Conservation (phyloP, 1,140 invertebrate species). For the Drosophila sechellia region DNA sequence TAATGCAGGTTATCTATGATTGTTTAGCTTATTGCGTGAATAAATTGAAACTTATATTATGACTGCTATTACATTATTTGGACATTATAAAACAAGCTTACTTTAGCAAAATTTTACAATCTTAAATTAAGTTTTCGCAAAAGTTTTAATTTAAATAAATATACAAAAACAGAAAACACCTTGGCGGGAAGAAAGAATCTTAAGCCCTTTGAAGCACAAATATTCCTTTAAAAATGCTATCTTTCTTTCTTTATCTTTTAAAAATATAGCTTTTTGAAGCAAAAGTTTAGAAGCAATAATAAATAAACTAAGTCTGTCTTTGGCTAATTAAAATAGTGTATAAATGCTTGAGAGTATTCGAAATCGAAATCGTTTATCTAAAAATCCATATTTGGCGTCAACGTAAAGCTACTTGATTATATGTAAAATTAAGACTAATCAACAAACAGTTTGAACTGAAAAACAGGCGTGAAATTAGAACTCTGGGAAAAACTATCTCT, state of each 20-base stretch:
- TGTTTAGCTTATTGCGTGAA: background rate
- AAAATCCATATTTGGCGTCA: conserved; percentile 49
- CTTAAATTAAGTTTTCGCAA: background rate
- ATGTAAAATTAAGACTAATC: conserved; percentile 74
- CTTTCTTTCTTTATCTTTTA: background rate
- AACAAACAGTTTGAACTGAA: conserved; percentile 80
- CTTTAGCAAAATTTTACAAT: conserved; percentile 1
- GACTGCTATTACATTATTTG: conserved; percentile 7
- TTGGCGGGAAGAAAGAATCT: conserved; percentile 8
- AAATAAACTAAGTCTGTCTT: conserved; percentile 8
- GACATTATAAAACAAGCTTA: conserved; percentile 19
- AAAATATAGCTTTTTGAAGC: background rate
- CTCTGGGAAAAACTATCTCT: conserved; percentile 18
- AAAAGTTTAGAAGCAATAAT: background rate
- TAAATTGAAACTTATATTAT: conserved; percentile 12
- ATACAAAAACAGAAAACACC: background rate
- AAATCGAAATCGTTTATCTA: conserved; percentile 38
- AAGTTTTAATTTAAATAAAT: background rate
- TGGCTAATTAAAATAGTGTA: conserved; percentile 11
- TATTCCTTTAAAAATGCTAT: background rate
- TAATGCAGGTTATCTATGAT: background rate
- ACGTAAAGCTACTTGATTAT: conserved; percentile 55
- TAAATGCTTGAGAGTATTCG: conserved; percentile 63
- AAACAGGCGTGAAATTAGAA: conserved; percentile 47
- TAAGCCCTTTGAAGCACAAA: conserved; percentile 7